Conservation (phyloP, 2,113 vertebrate species). For the Chloropsis cyanopogon region DNA sequence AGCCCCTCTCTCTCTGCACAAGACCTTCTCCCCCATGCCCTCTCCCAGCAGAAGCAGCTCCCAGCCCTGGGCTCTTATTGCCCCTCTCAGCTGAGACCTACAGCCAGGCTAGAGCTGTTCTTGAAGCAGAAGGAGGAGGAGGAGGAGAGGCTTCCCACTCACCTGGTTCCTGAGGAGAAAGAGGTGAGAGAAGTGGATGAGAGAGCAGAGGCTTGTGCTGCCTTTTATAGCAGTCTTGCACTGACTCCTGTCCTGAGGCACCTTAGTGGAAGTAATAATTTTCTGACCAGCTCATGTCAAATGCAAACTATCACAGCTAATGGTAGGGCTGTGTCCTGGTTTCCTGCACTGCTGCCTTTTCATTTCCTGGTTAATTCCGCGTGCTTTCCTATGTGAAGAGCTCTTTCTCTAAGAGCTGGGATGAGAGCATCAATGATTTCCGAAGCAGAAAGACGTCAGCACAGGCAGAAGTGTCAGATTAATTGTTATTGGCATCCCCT, state of each 20-base stretch:
- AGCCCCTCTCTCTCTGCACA: neutral
- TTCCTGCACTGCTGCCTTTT: neutral
- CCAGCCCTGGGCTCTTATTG: rapidly evolving
- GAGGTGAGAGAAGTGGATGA: neutral
- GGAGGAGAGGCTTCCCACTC: neutral
- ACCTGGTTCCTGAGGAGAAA: neutral
- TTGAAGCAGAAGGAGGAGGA: neutral
- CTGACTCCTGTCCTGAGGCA: neutral
- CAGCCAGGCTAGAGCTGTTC: neutral
- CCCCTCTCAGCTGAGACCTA: neutral
- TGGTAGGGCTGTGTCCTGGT: neutral
- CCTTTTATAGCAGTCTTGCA: neutral
- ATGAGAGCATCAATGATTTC: neutral
- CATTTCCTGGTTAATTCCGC: neutral
- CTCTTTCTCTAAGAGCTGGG: neutral
- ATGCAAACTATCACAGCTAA: neutral
- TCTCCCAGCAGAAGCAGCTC: neutral
- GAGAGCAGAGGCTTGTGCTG: neutral
- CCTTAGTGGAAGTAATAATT: neutral
- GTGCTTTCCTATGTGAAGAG: neutral
- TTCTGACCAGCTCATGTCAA: neutral
- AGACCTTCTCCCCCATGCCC: neutral
- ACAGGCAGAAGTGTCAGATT: neutral
- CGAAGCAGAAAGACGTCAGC: neutral
- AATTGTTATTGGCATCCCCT: neutral